These are phyloP conservation scores for Anorthoa munda DNA, from an alignment of 2,888 invertebrate genomes.

Conservation along the genomic window DNA sequence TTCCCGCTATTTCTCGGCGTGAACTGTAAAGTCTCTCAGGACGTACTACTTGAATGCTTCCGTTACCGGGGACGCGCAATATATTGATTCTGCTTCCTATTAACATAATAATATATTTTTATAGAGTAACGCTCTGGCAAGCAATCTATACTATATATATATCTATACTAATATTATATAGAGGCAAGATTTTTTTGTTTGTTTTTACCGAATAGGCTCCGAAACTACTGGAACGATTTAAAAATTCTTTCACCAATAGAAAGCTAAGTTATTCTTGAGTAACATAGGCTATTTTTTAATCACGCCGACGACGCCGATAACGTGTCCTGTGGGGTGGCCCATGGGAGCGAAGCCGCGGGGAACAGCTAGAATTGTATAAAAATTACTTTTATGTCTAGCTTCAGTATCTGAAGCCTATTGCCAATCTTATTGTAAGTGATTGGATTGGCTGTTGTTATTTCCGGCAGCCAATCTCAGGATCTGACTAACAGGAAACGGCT, in stretches of 20 bases:
- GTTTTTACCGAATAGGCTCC: no score
- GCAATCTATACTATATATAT: no score
- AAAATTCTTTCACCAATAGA: no score
- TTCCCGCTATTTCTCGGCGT: constrained; percentile 36
- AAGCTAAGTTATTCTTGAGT: no score
- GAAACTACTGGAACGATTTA: no score
- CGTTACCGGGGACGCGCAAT: constrained; percentile 44
- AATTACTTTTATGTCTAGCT: neutral
- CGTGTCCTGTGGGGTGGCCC: no score
- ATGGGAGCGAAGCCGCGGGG: no score
- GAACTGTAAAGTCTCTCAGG: constrained; percentile 61
- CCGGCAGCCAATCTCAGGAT: neutral
- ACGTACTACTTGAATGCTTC: constrained; percentile 58
- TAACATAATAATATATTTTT: constrained; percentile 14
- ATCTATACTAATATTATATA: no score
- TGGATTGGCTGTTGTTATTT: constrained; percentile 1
- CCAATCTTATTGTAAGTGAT: neutral
- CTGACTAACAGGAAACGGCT: neutral
- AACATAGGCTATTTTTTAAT: no score
- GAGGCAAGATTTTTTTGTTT: no score
- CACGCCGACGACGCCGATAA: no score
- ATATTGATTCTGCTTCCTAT: constrained; percentile 47
- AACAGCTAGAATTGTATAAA: no score
- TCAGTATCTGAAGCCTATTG: neutral
- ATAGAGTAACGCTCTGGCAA: neutral